Evolutionary conservation across 2,113 vertebrate species (phyloP).

Genomic region (Muntiacus reevesi): DNA sequence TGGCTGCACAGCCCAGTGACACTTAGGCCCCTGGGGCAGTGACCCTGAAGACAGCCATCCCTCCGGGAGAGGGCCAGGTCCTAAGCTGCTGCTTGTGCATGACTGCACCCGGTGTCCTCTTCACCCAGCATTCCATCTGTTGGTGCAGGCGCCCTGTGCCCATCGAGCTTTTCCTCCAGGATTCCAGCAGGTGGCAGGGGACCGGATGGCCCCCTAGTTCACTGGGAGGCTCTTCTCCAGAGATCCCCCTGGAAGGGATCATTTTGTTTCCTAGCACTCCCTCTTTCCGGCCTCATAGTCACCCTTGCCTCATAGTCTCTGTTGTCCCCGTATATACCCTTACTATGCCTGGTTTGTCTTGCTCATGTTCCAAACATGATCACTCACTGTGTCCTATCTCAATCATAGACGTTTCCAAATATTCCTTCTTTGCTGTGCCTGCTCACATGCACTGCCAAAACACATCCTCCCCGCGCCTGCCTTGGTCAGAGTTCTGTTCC

Average conservation of each 20-base stretch:
- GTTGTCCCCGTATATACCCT: not conserved
- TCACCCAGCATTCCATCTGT: not conserved
- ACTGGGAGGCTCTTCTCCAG: not conserved
- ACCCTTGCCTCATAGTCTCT: not conserved
- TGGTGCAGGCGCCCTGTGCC: not conserved
- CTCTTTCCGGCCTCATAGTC: not conserved
- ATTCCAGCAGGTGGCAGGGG: constrained; percentile 5
- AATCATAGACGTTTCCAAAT: not conserved
- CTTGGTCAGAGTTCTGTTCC: not conserved
- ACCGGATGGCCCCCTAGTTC: not conserved
- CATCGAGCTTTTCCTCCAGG: not conserved
- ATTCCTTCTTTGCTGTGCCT: not conserved
- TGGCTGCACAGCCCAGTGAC: constrained; percentile 56
- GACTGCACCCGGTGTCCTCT: not conserved
- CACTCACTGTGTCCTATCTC: not conserved
- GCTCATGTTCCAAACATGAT: not conserved
- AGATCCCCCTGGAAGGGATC: not conserved
- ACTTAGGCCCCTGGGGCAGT: constrained; percentile 55
- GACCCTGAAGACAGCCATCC: constrained; percentile 64
- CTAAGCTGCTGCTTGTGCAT: not conserved
- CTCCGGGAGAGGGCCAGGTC: constrained; percentile 35
- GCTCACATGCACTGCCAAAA: not conserved
- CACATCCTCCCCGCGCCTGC: not conserved
- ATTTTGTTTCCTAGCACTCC: not conserved
- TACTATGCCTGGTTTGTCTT: constrained; percentile 18